These are phyloP conservation scores for Plebejus melissa DNA, from an alignment of 2,888 invertebrate species.

Conservation along the genomic window DNA sequence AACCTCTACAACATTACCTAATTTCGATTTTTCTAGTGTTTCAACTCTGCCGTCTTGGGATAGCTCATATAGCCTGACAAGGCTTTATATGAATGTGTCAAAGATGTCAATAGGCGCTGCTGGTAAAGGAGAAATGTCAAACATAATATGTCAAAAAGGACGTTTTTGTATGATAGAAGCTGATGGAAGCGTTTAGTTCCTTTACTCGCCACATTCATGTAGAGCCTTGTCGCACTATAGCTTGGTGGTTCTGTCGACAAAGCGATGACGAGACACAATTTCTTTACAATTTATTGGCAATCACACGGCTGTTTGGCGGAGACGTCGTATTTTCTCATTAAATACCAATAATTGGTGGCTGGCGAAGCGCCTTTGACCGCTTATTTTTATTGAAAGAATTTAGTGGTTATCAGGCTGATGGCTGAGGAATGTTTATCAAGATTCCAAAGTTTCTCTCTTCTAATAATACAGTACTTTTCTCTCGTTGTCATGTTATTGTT, in stretches of 20 bases:
- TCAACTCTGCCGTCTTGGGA: background rate
- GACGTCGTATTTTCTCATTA: constrained; percentile 20
- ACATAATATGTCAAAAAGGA: too few species aligned
- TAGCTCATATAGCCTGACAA: background rate
- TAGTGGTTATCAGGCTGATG: background rate
- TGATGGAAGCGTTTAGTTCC: too few species aligned
- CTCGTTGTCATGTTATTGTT: background rate
- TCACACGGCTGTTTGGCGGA: constrained; percentile 4
- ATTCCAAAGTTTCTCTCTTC: background rate
- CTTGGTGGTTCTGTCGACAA: background rate
- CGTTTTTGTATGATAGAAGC: too few species aligned
- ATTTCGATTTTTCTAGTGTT: background rate
- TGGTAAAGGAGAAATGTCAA: too few species aligned
- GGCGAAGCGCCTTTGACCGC: constrained; percentile 7
- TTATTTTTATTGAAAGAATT: constrained; percentile 18
- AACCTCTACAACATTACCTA: background rate
- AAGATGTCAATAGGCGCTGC: too few species aligned
- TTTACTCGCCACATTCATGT: too few species aligned
- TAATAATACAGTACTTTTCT: background rate
- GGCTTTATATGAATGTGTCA: too few species aligned
- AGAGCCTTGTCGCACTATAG: too few species aligned
- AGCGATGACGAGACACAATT: background rate
- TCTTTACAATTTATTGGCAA: constrained; percentile 3
- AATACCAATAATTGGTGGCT: constrained; percentile 9
- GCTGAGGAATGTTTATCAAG: background rate